Evolutionary conservation across 2,888 invertebrate species (phyloP).

Genomic region (Drosophila emarginata): DNA sequence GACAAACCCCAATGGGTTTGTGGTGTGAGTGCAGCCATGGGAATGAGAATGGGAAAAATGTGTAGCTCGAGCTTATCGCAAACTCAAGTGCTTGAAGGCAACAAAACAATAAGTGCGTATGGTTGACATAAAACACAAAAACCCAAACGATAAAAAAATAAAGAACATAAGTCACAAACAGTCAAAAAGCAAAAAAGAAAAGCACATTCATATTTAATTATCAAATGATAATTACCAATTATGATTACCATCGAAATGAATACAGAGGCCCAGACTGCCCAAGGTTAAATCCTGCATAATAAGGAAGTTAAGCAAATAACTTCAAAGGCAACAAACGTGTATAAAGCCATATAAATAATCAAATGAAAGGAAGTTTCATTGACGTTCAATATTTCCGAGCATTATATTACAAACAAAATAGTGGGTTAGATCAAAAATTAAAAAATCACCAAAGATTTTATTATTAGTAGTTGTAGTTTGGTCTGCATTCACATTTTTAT

Average conservation of each 20-base stretch:
- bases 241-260: not conserved
- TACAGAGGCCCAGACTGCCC: not conserved
- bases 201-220: not conserved
- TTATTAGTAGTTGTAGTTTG: no score
- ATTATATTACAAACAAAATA: no score
- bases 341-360: not conserved
- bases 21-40: not conserved
- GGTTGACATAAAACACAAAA: constrained; percentile 11
- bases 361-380: not conserved
- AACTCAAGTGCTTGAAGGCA: constrained; percentile 21
- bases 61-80: constrained; percentile 28
- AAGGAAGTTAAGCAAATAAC: not conserved
- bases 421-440: no score
- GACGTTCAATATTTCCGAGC: no score
- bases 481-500: no score
- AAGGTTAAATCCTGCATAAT: not conserved
- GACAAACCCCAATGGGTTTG: constrained; percentile 8
- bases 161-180: not conserved
- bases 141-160: constrained; percentile 22
- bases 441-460: no score
- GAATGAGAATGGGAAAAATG: constrained; percentile 9
- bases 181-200: constrained; percentile 2
- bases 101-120: constrained; percentile 21
- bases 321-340: not conserved
- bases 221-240: not conserved